phyloP scores from a whole-genome alignment of 2,113 vertebrate genomes.

The Sinocyclocheilus rhinocerous region DNA sequence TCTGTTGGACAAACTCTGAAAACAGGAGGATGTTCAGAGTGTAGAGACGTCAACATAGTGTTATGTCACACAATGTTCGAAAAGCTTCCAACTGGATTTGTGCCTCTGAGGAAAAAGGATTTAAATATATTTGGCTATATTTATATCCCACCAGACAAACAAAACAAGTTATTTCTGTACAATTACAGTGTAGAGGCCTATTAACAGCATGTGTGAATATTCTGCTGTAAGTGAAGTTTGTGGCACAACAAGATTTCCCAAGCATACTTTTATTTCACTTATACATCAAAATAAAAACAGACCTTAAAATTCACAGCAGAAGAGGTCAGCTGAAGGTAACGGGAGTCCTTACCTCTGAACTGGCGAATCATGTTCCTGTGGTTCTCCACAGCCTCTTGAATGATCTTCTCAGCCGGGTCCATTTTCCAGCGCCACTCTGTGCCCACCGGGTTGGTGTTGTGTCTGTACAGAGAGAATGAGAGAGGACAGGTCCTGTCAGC shows the following conservation, averaged over 20 bases:
- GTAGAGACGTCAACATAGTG: neutral
- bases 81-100: slow-evolving; percentile 19
- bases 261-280: neutral
- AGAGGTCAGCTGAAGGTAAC: neutral
- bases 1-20: slow-evolving; percentile 12
- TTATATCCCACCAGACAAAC: slow-evolving; percentile 9
- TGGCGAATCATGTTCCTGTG: slow-evolving; percentile 91
- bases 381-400: slow-evolving; percentile 86
- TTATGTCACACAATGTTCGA: slow-evolving; percentile 29
- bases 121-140: neutral
- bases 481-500: slow-evolving; percentile 42
- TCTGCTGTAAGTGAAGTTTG: neutral
- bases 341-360: slow-evolving; percentile 84
- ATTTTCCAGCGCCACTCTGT: slow-evolving; percentile 96
- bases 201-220: slow-evolving; percentile 14
- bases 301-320: neutral
- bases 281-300: neutral
- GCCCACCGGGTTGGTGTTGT: slow-evolving; percentile 95
- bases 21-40: neutral
- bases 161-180: slow-evolving; percentile 6
- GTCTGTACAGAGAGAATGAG: slow-evolving; percentile 73
- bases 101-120: slow-evolving; percentile 1
- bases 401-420: slow-evolving; percentile 90
- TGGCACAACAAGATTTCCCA: neutral
- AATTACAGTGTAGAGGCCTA: neutral